Conservation (phyloP, 2,113 vertebrate genomes). For the Ivindomyrus marchei region DNA sequence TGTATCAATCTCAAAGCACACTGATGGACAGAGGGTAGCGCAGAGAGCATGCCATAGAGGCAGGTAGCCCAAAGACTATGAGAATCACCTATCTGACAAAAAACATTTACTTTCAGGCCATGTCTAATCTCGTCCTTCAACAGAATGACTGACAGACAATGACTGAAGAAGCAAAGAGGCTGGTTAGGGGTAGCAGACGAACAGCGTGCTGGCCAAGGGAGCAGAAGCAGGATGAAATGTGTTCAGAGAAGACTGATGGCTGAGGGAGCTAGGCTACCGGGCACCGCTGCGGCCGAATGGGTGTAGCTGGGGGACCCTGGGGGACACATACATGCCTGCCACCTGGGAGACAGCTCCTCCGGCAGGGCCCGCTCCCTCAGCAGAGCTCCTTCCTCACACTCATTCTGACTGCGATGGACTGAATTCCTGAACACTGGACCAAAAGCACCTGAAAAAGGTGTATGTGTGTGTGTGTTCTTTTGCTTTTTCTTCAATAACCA, state of each 20-base stretch:
- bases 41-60: not conserved
- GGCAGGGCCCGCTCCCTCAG: not conserved
- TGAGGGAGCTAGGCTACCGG: slow-evolving; percentile 32
- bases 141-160: slow-evolving; percentile 18
- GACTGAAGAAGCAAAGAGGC: not conserved
- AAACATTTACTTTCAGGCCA: slow-evolving; percentile 16
- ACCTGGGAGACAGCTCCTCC: not conserved
- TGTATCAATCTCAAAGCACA: slow-evolving; percentile 22
- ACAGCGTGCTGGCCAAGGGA: slow-evolving; percentile 29
- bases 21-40: not conserved
- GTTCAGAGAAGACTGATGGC: slow-evolving; percentile 40
- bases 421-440: not conserved
- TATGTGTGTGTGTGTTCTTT: not conserved
- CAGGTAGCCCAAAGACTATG: not conserved
- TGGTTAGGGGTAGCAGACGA: slow-evolving; percentile 16
- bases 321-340: slow-evolving; percentile 33
- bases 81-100: slow-evolving; percentile 1
- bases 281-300: slow-evolving; percentile 27
- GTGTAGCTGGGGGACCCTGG: slow-evolving; percentile 34
- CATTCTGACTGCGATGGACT: not conserved
- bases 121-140: slow-evolving; percentile 30
- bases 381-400: not conserved
- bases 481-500: not conserved
- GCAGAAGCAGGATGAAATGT: slow-evolving; percentile 39
- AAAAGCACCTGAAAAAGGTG: not conserved